Evolutionary conservation across 2,113 vertebrate genomes (phyloP).

Genomic region (Hemicordylus capensis): DNA sequence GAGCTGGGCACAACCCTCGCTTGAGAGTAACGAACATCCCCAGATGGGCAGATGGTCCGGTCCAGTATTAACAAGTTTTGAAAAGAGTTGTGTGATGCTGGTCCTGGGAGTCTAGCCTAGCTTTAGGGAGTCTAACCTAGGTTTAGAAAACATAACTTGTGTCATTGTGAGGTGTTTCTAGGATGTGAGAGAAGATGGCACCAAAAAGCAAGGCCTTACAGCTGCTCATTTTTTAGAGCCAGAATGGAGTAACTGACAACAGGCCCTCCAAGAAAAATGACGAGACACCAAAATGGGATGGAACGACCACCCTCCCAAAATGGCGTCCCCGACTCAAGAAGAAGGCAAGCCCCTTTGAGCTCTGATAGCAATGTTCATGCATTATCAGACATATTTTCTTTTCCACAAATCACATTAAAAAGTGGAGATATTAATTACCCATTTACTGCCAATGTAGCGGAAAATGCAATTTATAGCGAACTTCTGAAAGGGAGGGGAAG

Average conservation of each 20-base stretch:
- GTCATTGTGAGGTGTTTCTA: slow-evolving; percentile 20
- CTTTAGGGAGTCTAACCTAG: neutral
- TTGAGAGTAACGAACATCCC: no score
- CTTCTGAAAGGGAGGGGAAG: slow-evolving; percentile 80
- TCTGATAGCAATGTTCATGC: slow-evolving; percentile 70
- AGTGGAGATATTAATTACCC: slow-evolving; percentile 97
- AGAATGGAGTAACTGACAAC: no score
- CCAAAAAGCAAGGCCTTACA: slow-evolving; percentile 31
- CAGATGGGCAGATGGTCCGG: no score
- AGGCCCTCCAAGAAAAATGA: neutral
- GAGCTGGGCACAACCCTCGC: no score
- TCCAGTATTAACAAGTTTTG: no score
- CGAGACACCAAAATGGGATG: neutral
- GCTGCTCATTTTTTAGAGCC: neutral
- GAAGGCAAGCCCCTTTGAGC: neutral
- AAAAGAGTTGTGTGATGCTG: no score
- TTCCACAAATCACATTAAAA: slow-evolving; percentile 88
- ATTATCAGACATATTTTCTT: slow-evolving; percentile 77
- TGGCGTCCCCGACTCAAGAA: neutral
- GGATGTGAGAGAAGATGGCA: slow-evolving; percentile 57
- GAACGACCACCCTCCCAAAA: neutral
- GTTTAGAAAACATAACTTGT: neutral
- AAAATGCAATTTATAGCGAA: slow-evolving; percentile 98
- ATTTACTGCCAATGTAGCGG: slow-evolving; percentile 94
- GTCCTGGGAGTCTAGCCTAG: no score